Evolutionary conservation across 2,113 vertebrate species (phyloP).

Genomic region (Ammodytes dubius): DNA sequence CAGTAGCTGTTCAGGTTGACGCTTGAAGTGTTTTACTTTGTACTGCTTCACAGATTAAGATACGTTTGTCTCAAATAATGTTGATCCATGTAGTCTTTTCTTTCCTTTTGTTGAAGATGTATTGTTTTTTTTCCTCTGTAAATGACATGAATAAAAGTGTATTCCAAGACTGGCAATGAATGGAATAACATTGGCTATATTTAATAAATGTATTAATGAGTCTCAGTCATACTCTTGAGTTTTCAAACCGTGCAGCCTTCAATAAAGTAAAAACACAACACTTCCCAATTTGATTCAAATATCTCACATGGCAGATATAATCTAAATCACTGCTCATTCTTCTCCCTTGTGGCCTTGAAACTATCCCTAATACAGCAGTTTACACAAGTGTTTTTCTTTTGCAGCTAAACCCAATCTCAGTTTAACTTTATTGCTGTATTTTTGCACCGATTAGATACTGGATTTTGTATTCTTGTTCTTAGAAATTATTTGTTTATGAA

Average conservation of each 20-base stretch:
- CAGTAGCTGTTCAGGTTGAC: constrained; percentile 43
- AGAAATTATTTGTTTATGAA: neutral
- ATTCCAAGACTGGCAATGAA: constrained; percentile 68
- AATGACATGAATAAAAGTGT: constrained; percentile 73
- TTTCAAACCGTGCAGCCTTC: neutral
- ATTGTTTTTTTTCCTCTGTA: constrained; percentile 61
- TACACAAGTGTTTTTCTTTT: too few relatives aligned
- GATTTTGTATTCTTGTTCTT: neutral
- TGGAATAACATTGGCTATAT: constrained; percentile 65
- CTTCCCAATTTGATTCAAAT: neutral
- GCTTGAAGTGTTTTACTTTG: constrained; percentile 54
- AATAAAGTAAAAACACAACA: neutral
- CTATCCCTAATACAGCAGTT: too few relatives aligned
- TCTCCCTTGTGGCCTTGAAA: neutral
- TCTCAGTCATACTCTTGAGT: constrained; percentile 9
- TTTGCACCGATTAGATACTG: neutral
- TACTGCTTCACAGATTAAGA: constrained; percentile 58
- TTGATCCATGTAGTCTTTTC: constrained; percentile 53
- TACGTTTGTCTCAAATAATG: constrained; percentile 57
- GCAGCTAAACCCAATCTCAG: neutral
- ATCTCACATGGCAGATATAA: neutral
- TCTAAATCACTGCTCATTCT: neutral
- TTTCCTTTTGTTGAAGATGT: constrained; percentile 31
- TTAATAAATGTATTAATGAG: constrained; percentile 74
- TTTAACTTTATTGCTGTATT: neutral